Percentiles rank a stretch among this genome's conserved stretches.
These are phyloP conservation scores for Hirundichthys speculiger DNA, from an alignment of 2,113 vertebrate genomes.

Conservation along the genomic window DNA sequence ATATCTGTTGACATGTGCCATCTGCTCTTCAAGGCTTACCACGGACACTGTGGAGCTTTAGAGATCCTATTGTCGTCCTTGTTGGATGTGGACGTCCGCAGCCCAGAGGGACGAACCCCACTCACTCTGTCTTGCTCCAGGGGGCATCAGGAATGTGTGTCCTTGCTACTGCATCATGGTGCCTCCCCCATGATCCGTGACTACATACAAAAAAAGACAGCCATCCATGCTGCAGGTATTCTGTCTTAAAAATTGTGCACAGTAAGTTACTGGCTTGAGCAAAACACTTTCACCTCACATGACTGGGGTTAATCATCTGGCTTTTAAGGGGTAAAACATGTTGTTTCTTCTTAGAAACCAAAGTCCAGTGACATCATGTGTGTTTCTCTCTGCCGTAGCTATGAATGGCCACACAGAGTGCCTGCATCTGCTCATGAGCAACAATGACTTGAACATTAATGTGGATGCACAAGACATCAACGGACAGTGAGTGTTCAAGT, in stretches of 20 bases:
- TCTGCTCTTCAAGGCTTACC: constrained; percentile 85
- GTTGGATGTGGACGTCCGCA: constrained; percentile 93
- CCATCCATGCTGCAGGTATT: constrained; percentile 93
- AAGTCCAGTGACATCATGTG: not conserved
- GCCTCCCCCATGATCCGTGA: constrained; percentile 93
- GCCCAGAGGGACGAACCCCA: constrained; percentile 91
- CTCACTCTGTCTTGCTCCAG: constrained; percentile 93
- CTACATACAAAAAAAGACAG: constrained; percentile 91
- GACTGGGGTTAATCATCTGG: not conserved
- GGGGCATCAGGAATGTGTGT: constrained; percentile 96
- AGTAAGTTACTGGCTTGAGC: no score
- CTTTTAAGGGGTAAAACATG: constrained; percentile 1
- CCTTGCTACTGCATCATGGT: constrained; percentile 94
- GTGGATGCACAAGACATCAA: constrained; percentile 92
- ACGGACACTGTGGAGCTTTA: constrained; percentile 94
- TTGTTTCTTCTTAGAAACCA: not conserved
- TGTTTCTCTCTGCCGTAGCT: constrained; percentile 75
- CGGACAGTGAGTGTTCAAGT: constrained; percentile 89
- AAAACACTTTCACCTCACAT: not conserved
- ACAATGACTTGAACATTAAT: constrained; percentile 88
- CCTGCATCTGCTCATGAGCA: constrained; percentile 92
- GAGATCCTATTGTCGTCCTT: constrained; percentile 93
- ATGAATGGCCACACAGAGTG: constrained; percentile 96
- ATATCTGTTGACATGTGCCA: not conserved
- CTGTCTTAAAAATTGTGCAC: no score